These are phyloP conservation scores for Mustelus asterias DNA, from an alignment of 2,113 vertebrate species.

Conservation along the genomic window DNA sequence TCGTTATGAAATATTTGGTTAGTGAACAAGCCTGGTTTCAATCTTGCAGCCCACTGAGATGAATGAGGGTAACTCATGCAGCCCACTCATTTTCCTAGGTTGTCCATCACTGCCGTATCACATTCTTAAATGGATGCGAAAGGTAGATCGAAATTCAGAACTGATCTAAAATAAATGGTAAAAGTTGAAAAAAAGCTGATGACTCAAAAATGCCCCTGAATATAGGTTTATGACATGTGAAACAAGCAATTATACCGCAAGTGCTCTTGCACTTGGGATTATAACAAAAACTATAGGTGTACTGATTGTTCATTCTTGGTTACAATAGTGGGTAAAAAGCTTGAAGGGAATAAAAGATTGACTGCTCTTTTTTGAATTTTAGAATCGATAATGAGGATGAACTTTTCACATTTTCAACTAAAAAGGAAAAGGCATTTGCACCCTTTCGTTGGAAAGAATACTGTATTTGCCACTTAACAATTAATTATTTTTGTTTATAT, in stretches of 20 bases:
- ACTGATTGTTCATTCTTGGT: background rate
- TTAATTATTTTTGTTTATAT: background rate
- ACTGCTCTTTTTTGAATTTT: background rate
- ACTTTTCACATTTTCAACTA: no score
- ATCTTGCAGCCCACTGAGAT: no score
- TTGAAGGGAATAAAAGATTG: background rate
- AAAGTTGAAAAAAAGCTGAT: background rate
- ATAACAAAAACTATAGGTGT: background rate
- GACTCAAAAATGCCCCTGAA: background rate
- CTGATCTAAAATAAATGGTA: background rate
- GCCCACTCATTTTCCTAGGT: no score
- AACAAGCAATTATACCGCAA: background rate
- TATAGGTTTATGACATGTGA: background rate
- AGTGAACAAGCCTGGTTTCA: no score
- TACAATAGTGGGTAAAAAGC: background rate
- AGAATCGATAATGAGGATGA: background rate
- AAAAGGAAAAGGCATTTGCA: no score
- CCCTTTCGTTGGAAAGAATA: no score
- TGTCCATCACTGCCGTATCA: background rate
- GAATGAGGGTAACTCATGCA: no score
- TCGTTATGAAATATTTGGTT: no score
- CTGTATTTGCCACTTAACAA: background rate
- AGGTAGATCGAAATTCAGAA: background rate
- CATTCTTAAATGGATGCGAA: background rate
- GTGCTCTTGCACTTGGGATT: background rate